Conservation (phyloP, 2,888 invertebrate genomes). For the Epinotia nisella region DNA sequence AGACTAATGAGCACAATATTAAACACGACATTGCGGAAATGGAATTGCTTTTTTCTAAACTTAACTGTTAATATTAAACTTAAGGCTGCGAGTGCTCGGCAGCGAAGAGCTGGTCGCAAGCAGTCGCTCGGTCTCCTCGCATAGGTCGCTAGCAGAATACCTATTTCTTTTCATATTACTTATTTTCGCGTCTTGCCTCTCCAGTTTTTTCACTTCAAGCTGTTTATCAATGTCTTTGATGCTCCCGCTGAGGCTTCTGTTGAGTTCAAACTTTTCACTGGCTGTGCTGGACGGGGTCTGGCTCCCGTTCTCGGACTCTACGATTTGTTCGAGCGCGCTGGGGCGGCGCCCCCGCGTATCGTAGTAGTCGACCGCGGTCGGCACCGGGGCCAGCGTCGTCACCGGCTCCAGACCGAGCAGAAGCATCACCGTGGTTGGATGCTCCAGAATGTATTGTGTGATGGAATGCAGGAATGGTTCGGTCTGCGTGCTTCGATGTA, state of each 20-base stretch:
- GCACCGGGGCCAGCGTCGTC: slow-evolving; percentile 71
- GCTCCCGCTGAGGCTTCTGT: slow-evolving; percentile 69
- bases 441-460: slow-evolving; percentile 87
- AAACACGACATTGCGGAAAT: slow-evolving; percentile 55
- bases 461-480: slow-evolving; percentile 86
- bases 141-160: slow-evolving; percentile 89
- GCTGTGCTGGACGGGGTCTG: slow-evolving; percentile 76
- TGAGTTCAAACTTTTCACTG: slow-evolving; percentile 70
- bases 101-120: slow-evolving; percentile 83
- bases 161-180: slow-evolving; percentile 80
- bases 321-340: slow-evolving; percentile 76
- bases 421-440: slow-evolving; percentile 89
- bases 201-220: slow-evolving; percentile 69
- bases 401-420: slow-evolving; percentile 89
- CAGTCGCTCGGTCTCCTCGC: slow-evolving; percentile 83
- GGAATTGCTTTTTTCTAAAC: slow-evolving; percentile 61
- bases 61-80: slow-evolving; percentile 82
- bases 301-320: slow-evolving; percentile 77
- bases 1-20: slow-evolving; percentile 72
- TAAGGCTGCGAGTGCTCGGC: slow-evolving; percentile 87
- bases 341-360: slow-evolving; percentile 72
- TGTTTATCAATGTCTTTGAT: slow-evolving; percentile 64
- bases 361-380: slow-evolving; percentile 78
- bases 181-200: slow-evolving; percentile 67
- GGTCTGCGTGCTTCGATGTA: slow-evolving; percentile 85